Evolutionary conservation across 2,797 vertebrate genomes (phyloP).

Genomic region (Carcharodon carcharias): DNA sequence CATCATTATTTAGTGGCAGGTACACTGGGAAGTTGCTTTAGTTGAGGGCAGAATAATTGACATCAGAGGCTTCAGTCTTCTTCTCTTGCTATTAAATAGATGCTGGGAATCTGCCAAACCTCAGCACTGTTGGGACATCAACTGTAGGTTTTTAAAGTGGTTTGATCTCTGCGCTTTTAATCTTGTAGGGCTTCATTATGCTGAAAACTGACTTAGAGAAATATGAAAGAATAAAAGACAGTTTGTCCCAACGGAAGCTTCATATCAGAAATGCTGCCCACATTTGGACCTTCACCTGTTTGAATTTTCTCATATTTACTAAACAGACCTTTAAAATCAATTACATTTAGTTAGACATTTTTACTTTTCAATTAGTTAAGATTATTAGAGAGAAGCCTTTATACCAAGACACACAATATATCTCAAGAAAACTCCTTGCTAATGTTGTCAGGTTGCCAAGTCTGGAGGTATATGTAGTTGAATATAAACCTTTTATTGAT

Average conservation of each 20-base stretch:
- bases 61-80: slow-evolving; percentile 32
- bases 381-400: not conserved
- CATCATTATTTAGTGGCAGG: slow-evolving; percentile 36
- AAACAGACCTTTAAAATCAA: not conserved
- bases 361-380: slow-evolving; percentile 8
- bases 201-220: slow-evolving; percentile 33
- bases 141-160: slow-evolving; percentile 36
- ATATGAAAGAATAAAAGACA: slow-evolving; percentile 11
- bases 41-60: slow-evolving; percentile 36
- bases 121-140: slow-evolving; percentile 11
- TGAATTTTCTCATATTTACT: slow-evolving; percentile 8
- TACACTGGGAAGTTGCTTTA: slow-evolving; percentile 37
- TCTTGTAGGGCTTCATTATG: slow-evolving; percentile 34
- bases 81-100: slow-evolving; percentile 28
- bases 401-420: not conserved
- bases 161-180: slow-evolving; percentile 37
- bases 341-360: not conserved
- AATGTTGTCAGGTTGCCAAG: not conserved
- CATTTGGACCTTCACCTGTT: not conserved
- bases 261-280: not conserved
- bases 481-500: no score
- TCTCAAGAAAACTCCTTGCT: not conserved
- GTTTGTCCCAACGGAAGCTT: not conserved
- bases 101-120: slow-evolving; percentile 32
- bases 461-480: no score